Evolutionary conservation across 2,888 invertebrate species (phyloP).

Genomic region (Latrodectus hesperus): DNA sequence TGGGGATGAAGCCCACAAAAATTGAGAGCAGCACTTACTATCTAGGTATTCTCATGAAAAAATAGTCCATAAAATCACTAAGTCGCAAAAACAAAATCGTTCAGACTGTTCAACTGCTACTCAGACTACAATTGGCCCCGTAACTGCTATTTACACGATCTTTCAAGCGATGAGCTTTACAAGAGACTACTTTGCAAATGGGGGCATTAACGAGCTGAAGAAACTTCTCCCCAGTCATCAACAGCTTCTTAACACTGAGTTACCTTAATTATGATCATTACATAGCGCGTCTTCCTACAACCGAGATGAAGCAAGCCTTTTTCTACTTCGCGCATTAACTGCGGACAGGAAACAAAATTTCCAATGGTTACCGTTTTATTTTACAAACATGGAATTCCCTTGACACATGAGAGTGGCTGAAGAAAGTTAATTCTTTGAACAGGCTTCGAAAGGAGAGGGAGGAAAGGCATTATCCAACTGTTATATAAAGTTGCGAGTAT

Average conservation of each 20-base stretch:
- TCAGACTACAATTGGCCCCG: not conserved
- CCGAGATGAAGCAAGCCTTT: not conserved
- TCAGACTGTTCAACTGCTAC: not conserved
- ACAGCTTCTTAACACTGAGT: constrained; percentile 44
- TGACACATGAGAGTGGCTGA: not conserved
- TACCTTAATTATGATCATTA: constrained; percentile 42
- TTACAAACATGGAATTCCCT: not conserved
- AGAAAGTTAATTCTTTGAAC: constrained; percentile 6
- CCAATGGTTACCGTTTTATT: not conserved
- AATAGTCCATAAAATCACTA: too few species aligned
- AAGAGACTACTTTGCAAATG: constrained; percentile 30
- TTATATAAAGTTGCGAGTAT: too few species aligned
- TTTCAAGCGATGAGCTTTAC: constrained; percentile 12
- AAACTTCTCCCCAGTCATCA: constrained; percentile 32
- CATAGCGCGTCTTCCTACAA: not conserved
- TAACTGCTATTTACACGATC: constrained; percentile 4
- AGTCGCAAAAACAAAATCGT: not conserved
- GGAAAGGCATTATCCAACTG: too few species aligned
- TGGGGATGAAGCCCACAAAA: too few species aligned
- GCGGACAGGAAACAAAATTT: not conserved
- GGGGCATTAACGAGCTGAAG: constrained; percentile 35
- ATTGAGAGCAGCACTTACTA: too few species aligned
- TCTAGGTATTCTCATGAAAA: too few species aligned
- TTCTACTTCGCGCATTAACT: not conserved
- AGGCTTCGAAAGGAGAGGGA: too few species aligned